phyloP scores from a whole-genome alignment of 2,113 vertebrate genomes.

The Centropus unirufus region DNA sequence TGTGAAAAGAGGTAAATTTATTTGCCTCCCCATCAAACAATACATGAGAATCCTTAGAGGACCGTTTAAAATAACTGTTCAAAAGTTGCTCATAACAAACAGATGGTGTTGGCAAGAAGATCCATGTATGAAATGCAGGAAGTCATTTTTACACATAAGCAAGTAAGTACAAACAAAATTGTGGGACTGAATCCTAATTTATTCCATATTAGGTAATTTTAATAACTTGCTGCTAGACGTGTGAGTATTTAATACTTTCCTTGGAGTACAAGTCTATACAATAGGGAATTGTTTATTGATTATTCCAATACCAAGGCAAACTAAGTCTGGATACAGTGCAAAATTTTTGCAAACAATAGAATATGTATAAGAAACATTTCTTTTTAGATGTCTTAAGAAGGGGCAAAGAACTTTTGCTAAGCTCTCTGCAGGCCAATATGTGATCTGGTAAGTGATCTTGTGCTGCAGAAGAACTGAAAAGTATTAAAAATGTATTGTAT shows the following conservation, averaged over 20 bases:
- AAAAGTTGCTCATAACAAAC: not conserved
- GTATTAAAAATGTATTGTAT: not conserved
- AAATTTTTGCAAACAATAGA: not conserved
- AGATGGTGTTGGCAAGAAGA: not conserved
- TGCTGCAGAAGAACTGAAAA: not conserved
- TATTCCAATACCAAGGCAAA: not conserved
- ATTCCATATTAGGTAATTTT: not conserved
- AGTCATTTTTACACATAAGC: not conserved
- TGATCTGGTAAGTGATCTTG: not conserved
- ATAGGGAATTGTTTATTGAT: not conserved
- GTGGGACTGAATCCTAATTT: not conserved
- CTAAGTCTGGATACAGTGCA: not conserved
- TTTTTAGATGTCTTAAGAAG: not conserved
- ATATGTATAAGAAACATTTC: not conserved
- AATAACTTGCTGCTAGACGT: not conserved
- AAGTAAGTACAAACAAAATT: not conserved
- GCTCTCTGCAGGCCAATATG: not conserved
- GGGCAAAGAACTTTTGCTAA: not conserved
- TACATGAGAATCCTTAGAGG: not conserved
- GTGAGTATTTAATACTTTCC: not conserved
- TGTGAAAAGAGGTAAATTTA: not conserved
- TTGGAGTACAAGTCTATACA: not conserved
- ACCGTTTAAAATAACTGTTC: not conserved
- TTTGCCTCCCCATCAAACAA: not conserved
- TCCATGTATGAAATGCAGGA: not conserved